Evolutionary conservation across 2,113 vertebrate species (phyloP).

Genomic region (Pelodiscus sinensis): DNA sequence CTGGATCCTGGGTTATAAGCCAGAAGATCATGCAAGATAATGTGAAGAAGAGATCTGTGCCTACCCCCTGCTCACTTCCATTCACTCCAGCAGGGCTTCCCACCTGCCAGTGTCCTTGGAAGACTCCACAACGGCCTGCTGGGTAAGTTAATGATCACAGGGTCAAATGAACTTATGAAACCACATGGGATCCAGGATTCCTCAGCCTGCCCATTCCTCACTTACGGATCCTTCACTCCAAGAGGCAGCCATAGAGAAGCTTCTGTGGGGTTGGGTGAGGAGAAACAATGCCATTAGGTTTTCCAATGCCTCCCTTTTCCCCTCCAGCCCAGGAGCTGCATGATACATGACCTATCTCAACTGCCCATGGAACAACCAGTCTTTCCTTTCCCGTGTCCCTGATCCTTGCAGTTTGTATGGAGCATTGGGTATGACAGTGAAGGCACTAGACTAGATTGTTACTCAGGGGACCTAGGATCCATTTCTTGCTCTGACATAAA

Average conservation of each 20-base stretch:
- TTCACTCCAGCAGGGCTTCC: background rate
- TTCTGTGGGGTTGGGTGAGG: background rate
- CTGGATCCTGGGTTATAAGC: background rate
- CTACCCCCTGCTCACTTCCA: no score
- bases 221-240: background rate
- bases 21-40: background rate
- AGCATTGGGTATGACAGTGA: background rate
- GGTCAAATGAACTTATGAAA: no score
- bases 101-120: no score
- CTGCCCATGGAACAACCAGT: background rate
- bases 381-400: background rate
- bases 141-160: no score
- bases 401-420: background rate
- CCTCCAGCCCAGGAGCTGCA: background rate
- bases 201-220: background rate
- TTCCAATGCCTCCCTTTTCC: rapidly evolving
- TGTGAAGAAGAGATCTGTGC: background rate
- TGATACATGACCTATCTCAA: background rate
- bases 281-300: background rate
- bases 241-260: background rate
- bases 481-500: background rate
- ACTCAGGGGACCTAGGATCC: background rate
- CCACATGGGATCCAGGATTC: no score
- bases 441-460: background rate
- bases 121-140: no score